Conservation (phyloP, 2,888 invertebrate genomes). For the Sarcophaga carnaria region DNA sequence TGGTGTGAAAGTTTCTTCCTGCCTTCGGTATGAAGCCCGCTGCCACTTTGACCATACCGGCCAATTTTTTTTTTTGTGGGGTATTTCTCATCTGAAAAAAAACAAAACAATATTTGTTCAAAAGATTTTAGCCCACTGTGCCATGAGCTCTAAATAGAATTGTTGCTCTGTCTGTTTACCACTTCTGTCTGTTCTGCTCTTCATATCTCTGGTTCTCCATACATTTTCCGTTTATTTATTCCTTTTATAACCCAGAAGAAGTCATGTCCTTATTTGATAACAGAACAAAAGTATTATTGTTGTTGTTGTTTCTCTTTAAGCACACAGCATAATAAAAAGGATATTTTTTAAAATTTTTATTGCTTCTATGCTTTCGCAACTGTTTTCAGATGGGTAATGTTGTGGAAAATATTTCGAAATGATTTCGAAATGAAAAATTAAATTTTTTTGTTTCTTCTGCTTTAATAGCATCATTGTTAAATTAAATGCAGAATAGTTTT, state of each 20-base stretch:
- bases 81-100: no score
- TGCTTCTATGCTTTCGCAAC: slow-evolving; percentile 27
- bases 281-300: slow-evolving; percentile 4
- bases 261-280: slow-evolving; percentile 44
- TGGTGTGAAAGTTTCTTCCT: no score
- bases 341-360: slow-evolving; percentile 25
- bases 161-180: neutral
- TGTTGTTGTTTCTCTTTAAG: neutral
- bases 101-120: no score
- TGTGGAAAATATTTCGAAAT: slow-evolving; percentile 31
- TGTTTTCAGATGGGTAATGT: slow-evolving; percentile 32
- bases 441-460: neutral
- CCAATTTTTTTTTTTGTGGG: no score
- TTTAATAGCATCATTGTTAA: neutral
- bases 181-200: slow-evolving; percentile 1
- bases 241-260: slow-evolving; percentile 22
- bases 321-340: slow-evolving; percentile 8
- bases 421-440: neutral
- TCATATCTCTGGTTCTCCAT: neutral
- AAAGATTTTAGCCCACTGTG: no score
- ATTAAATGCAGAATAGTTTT: neutral
- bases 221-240: slow-evolving; percentile 18
- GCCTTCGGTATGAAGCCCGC: no score
- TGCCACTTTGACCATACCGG: no score
- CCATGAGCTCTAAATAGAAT: no score